These are phyloP conservation scores for Poecile atricapillus DNA, from an alignment of 2,113 vertebrate species.

Conservation along the genomic window DNA sequence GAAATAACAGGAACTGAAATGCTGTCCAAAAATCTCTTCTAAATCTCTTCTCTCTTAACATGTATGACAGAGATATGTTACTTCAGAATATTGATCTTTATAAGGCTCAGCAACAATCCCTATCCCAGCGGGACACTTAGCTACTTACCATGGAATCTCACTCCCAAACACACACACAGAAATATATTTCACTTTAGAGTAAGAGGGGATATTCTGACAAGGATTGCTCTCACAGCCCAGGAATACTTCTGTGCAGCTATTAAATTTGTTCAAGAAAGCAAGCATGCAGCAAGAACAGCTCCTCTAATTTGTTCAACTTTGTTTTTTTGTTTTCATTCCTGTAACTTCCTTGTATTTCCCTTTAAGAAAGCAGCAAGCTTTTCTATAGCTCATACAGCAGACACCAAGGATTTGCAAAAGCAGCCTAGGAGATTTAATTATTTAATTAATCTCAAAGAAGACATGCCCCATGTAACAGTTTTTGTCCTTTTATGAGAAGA, in stretches of 20 bases:
- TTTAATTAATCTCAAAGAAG: not conserved
- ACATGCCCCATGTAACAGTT: not conserved
- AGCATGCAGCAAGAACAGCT: not conserved
- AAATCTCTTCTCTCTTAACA: not conserved
- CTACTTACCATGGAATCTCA: not conserved
- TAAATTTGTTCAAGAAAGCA: not conserved
- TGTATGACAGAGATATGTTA: not conserved
- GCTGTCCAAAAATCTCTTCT: not conserved
- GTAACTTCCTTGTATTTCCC: not conserved
- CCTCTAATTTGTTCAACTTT: not conserved
- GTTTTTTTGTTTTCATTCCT: not conserved
- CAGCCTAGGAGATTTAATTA: not conserved
- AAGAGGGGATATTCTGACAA: not conserved
- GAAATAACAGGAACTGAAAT: not conserved
- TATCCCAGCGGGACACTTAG: not conserved
- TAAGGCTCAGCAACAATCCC: not conserved
- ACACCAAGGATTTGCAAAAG: not conserved
- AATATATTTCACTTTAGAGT: not conserved
- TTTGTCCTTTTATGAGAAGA: not conserved
- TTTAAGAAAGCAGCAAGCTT: not conserved
- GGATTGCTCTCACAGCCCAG: not conserved
- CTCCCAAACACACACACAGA: not conserved
- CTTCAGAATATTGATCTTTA: not conserved
- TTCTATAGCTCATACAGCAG: not conserved
- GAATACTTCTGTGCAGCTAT: not conserved